Evolutionary conservation across 35 echinoderm and acorn worm genomes (phyloP).

Genomic region (Diadema setosum): DNA sequence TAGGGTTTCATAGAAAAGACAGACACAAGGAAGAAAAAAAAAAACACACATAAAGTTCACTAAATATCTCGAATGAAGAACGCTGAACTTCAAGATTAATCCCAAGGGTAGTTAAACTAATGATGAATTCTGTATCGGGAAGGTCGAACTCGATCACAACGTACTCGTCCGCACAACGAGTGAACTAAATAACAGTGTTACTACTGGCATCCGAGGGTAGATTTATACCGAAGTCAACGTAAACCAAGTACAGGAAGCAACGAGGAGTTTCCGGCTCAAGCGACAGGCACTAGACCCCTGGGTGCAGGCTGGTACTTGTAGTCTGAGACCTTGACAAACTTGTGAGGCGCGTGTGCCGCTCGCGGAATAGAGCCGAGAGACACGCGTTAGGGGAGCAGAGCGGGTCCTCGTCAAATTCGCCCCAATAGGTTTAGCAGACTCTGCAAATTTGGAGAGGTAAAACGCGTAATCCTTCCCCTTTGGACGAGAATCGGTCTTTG

Average conservation of each 20-base stretch:
- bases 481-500: too few species aligned
- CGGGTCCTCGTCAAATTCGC: neutral
- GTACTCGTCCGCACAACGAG: neutral
- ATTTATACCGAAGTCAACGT: slow-evolving; percentile 29
- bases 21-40: neutral
- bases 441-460: neutral
- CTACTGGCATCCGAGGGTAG: slow-evolving; percentile 17
- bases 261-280: slow-evolving; percentile 6
- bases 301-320: neutral
- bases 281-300: slow-evolving; percentile 8
- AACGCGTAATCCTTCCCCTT: neutral
- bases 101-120: too few species aligned
- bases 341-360: slow-evolving; percentile 12
- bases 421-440: slow-evolving; percentile 25
- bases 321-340: slow-evolving; percentile 28
- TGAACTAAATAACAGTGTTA: slow-evolving; percentile 4
- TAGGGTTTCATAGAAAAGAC: neutral
- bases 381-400: neutral
- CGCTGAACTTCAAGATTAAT: too few species aligned
- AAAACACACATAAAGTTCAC: slow-evolving; percentile 1
- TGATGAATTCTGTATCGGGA: too few species aligned
- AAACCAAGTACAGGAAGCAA: slow-evolving; percentile 25
- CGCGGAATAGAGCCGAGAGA: neutral
- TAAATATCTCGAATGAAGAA: too few species aligned
- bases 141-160: too few species aligned